Percentiles rank a stretch among this genome's conserved stretches.
Evolutionary conservation across 2,113 vertebrate species (phyloP).

Genomic region (Chauna torquata): DNA sequence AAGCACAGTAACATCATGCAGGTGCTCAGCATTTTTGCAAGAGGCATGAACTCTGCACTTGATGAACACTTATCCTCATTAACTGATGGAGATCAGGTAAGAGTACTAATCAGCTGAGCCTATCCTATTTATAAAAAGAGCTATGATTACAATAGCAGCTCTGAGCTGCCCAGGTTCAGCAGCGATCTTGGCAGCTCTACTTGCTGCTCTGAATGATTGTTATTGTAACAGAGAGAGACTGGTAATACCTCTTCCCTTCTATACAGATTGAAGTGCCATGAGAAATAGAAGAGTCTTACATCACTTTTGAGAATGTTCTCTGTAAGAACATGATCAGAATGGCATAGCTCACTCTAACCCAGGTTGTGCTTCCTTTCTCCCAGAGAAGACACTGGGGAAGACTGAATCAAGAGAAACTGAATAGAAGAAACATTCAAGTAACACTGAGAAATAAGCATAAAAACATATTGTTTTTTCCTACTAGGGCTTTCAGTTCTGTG

Average conservation of each 20-base stretch:
- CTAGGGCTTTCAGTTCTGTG: neutral
- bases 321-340: accelerated
- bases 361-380: neutral
- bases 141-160: neutral
- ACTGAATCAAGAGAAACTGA: neutral
- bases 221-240: neutral
- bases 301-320: neutral
- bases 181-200: constrained; percentile 18
- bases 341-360: neutral
- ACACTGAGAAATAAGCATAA: neutral
- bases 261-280: neutral
- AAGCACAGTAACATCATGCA: neutral
- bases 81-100: constrained; percentile 24
- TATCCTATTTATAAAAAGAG: constrained; percentile 62
- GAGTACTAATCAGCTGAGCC: constrained; percentile 44
- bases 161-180: neutral
- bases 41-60: neutral
- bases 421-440: neutral
- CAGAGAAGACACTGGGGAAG: neutral
- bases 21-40: neutral
- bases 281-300: neutral
- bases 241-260: neutral
- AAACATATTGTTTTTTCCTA: neutral
- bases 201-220: neutral
- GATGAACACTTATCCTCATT: constrained; percentile 35